phyloP scores from a whole-genome alignment of 2,113 vertebrate species.

The Poecilia latipinna region DNA sequence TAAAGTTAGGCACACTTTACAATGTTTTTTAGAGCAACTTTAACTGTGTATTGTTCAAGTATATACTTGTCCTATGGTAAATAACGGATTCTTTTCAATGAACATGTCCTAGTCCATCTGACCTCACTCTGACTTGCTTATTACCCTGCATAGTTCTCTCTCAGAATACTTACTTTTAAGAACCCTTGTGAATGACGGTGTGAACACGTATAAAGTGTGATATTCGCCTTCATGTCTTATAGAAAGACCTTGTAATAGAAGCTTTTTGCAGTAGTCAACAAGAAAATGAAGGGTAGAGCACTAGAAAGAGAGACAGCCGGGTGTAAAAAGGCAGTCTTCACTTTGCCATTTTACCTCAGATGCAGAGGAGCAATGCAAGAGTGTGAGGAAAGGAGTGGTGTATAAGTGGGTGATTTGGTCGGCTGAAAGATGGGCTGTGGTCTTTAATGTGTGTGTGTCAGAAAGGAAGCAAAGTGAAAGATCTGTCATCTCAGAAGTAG shows the following conservation, averaged over 20 bases:
- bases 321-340: conserved; percentile 29
- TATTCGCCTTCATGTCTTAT: conserved; percentile 39
- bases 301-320: conserved; percentile 5
- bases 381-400: conserved; percentile 14
- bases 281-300: conserved; percentile 43
- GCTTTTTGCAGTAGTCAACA: conserved; percentile 44
- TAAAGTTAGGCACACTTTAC: not conserved
- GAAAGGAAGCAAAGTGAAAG: conserved; percentile 44
- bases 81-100: not conserved
- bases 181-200: conserved; percentile 37
- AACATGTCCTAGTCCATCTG: not conserved
- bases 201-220: conserved; percentile 39
- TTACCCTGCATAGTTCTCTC: not conserved
- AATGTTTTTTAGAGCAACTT: not conserved
- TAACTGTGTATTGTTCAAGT: not conserved
- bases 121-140: not conserved
- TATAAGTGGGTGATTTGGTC: conserved; percentile 52
- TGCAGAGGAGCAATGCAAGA: conserved; percentile 29
- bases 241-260: conserved; percentile 57
- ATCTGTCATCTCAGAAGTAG: conserved; percentile 47
- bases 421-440: conserved; percentile 30
- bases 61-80: not conserved
- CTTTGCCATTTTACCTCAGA: conserved; percentile 30
- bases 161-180: not conserved
- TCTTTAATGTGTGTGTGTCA: conserved; percentile 48